Percentiles rank a stretch among this genome's conserved stretches.
phyloP scores from a whole-genome alignment of 2,113 vertebrate species.

The Propithecus coquereli region DNA sequence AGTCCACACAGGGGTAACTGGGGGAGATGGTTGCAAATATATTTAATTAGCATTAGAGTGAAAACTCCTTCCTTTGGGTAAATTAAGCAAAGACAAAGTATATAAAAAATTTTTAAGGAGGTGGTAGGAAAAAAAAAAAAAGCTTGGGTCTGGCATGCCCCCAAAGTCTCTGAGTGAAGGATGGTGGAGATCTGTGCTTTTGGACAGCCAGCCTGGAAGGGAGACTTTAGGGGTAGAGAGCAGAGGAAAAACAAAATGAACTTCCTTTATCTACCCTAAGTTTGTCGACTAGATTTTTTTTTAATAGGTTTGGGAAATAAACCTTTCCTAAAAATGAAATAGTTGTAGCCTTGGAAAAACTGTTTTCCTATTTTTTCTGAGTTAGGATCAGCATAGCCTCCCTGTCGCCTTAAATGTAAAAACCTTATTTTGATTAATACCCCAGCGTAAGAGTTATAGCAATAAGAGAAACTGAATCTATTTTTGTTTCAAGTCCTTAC shows the following conservation, averaged over 20 bases:
- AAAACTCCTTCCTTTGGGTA: background rate
- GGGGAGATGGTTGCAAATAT: background rate
- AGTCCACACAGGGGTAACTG: background rate
- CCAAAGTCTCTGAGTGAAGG: background rate
- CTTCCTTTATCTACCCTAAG: background rate
- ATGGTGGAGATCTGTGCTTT: background rate
- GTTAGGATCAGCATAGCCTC: background rate
- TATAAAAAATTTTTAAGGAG: background rate
- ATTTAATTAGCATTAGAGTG: background rate
- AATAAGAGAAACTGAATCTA: slow-evolving; percentile 51
- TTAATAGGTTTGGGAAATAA: background rate
- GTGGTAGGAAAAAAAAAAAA: background rate
- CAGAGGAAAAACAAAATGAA: background rate
- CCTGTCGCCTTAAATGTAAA: slow-evolving; percentile 36
- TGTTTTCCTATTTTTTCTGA: background rate
- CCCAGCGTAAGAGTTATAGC: slow-evolving; percentile 26
- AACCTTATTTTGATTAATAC: background rate
- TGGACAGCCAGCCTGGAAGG: background rate
- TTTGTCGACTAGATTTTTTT: background rate
- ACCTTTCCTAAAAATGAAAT: slow-evolving; percentile 9
- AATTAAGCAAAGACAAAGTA: background rate
- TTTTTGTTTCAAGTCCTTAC: slow-evolving; percentile 48
- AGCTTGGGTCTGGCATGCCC: background rate
- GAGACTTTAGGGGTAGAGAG: background rate
- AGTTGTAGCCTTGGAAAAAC: background rate